These are phyloP conservation scores for Eupleurogrammus muticus DNA, from an alignment of 2,797 vertebrate genomes.

Conservation along the genomic window DNA sequence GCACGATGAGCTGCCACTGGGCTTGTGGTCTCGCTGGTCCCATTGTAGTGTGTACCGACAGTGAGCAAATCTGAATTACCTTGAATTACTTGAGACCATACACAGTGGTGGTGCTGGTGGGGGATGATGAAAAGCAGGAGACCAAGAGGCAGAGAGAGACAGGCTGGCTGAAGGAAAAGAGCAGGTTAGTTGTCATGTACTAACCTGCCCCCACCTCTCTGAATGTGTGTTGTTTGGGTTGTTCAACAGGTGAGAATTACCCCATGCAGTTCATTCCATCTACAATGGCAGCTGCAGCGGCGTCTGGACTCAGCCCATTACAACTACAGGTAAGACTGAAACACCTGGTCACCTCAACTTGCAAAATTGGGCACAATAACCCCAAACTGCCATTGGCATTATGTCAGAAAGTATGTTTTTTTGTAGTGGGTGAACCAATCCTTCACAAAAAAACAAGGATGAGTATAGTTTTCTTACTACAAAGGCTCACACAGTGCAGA, in stretches of 20 bases:
- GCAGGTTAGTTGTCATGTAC: constrained; percentile 61
- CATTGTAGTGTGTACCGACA: constrained; percentile 38
- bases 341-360: constrained; percentile 15
- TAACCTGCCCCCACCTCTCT: constrained; percentile 82
- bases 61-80: constrained; percentile 39
- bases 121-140: background rate
- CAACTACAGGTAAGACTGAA: constrained; percentile 90
- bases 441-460: constrained; percentile 6
- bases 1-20: constrained; percentile 62
- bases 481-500: background rate
- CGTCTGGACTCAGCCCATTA: constrained; percentile 98
- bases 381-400: background rate
- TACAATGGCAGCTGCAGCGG: constrained; percentile 98
- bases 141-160: constrained; percentile 9
- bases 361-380: background rate
- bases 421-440: background rate
- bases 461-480: background rate
- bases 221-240: constrained; percentile 82
- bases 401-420: background rate
- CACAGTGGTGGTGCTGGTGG: no score
- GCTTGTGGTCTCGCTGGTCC: constrained; percentile 27
- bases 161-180: constrained; percentile 24
- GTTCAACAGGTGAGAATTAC: constrained; percentile 97
- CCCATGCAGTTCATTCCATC: constrained; percentile 99
- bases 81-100: constrained; percentile 47